phyloP scores from a whole-genome alignment of 2,113 vertebrate genomes.

The Phainopepla nitens region DNA sequence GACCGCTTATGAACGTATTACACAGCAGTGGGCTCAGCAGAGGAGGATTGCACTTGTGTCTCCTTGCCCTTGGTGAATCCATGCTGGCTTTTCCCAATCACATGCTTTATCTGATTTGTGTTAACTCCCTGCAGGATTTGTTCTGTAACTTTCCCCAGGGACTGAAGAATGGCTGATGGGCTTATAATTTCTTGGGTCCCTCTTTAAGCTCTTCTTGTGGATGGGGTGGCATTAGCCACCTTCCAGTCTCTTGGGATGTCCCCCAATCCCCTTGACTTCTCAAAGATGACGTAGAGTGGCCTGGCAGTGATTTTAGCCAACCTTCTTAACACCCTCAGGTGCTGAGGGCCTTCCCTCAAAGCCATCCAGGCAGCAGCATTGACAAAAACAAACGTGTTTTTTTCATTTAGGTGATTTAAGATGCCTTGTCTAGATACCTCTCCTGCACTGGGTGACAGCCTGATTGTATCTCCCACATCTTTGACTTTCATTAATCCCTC shows the following conservation, averaged over 20 bases:
- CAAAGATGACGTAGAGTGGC: neutral
- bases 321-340: neutral
- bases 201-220: neutral
- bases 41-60: neutral
- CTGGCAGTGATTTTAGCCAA: accelerated
- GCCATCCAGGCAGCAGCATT: neutral
- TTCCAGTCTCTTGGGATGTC: neutral
- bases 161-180: neutral
- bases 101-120: neutral
- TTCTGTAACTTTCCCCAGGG: neutral
- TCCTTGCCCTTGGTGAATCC: neutral
- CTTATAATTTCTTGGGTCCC: neutral
- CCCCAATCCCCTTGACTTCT: neutral
- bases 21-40: neutral
- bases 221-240: neutral
- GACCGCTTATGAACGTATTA: accelerated
- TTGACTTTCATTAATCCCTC: slow-evolving; percentile 54
- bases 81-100: neutral
- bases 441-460: neutral
- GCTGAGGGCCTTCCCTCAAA: neutral
- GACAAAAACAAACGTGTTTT: neutral
- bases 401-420: slow-evolving; percentile 38
- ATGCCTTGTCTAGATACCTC: slow-evolving; percentile 25
- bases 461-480: slow-evolving; percentile 22
- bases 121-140: neutral